Evolutionary conservation across 2,113 vertebrate genomes (phyloP), one percentile per base, ranked within the genome.

Genomic region (Numenius arquata): DNA sequence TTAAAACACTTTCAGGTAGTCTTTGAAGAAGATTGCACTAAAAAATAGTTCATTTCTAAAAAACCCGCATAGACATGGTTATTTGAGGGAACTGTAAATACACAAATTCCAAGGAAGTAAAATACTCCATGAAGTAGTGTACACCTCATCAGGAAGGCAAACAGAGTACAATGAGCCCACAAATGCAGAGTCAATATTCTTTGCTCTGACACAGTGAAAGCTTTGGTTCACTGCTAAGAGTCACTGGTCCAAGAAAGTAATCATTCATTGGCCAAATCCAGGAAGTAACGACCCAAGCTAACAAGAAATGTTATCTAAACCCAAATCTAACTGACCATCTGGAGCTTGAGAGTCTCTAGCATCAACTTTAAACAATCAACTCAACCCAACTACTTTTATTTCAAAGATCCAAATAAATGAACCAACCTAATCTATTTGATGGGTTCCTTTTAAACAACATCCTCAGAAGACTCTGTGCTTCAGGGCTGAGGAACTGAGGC

Each of bases 361-460:
- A 81, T 32, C 14, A 36, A 8, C 15, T 52, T 72, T 43, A 56
- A 65, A 80, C 15, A 43, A 36, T 21, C 74, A 88, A 85, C 50
- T 89, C 89, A 36, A 34, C 20, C 53, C 25, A 36, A 41, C 50
- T 43, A 47, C 6, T 66, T 92, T 23, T 61, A 61, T 76, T 67
- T 50, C 41, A 41, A 86, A 75, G 47, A 72, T 11, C 4, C 23
- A 95, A 80, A 81, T 32, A 96, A 89, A 75, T 18, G 77, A 95
- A 92, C 98, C 97, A 98, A 99, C 99, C 99, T 97, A 99, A 98
- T 98, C 99, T 98, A 97, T 99, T 99, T 76, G 98, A 97, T 85
- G 99, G 99, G 95, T 99, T 99, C 87, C 99, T 98, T 98, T 99
- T 99, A 97, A 99, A 99, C 95, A 99, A 97, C 99, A 99, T 99